A percentile compares a stretch with the other conserved stretches of the same genome.
These are phyloP conservation scores for Donacobius atricapilla DNA, from an alignment of 2,113 vertebrate species.

Conservation along the genomic window DNA sequence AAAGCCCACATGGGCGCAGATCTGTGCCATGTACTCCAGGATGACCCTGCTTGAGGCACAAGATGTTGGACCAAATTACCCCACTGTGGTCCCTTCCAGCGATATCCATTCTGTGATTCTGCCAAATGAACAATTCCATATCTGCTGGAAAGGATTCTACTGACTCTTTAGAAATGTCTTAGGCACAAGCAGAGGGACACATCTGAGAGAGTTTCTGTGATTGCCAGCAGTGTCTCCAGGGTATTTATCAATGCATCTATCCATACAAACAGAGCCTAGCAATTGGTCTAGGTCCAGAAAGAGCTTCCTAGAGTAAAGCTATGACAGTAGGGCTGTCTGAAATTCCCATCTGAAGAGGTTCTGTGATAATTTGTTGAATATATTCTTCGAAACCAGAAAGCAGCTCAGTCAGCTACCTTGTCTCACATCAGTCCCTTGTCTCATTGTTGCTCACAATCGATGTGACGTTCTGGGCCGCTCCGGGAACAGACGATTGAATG, in stretches of 20 bases:
- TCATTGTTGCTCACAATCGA: neutral
- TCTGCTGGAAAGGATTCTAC: neutral
- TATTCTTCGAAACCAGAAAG: neutral
- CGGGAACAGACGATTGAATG: neutral
- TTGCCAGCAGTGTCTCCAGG: neutral
- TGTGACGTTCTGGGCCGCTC: neutral
- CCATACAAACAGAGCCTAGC: neutral
- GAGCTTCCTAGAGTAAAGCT: neutral
- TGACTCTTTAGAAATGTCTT: neutral
- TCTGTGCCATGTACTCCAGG: neutral
- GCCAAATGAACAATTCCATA: neutral
- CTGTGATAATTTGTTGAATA: neutral
- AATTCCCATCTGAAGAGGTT: neutral
- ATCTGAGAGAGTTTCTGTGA: neutral
- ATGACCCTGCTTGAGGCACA: neutral
- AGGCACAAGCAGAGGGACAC: neutral
- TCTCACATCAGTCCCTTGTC: neutral
- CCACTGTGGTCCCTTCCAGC: neutral
- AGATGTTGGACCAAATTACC: neutral
- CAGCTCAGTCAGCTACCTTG: neutral
- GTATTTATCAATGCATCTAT: neutral
- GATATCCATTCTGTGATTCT: neutral
- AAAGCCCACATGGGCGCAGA: accelerated
- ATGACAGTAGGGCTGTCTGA: neutral
- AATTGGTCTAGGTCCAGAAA: neutral